Base-by-base conservation (phyloP, 2,797 vertebrate species). In the Microctenopoma stevenorrisi region DNA sequence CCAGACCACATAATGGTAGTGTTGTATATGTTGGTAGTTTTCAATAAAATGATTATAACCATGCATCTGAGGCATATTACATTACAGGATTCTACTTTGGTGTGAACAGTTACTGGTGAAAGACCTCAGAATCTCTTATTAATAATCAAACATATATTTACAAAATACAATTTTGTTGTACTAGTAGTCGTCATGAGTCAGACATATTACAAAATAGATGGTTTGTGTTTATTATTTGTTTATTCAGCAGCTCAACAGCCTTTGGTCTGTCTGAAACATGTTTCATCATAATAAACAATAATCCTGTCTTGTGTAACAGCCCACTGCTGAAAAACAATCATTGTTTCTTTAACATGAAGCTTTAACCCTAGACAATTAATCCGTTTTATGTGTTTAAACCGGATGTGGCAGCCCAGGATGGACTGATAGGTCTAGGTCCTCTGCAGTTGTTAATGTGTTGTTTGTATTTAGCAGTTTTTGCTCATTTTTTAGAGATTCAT, bases 231-330 rank as follows among this genome's bases (percentile, higher is more conserved):
- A 13, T 40, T 55, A 50, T 26, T 12, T 18, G 3, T 15, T 35
- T 35, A 35, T 16, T 4, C 1, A 12, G 49, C 16, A 44, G 33
- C 42, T 50, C 35, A 14, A 3, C 12, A 12, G 35, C 55, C 22
- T 78, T 35, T 46, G 7, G 13, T 70, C 38, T 9, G 13, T 18
- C 47, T 56, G 0, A 0, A 56, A 30, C 33, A 18, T 48, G 44
- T 67, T 70, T 51, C 18, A 33, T 73, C 62, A 57, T 57, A 37
- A 59, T 67, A 38, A 81, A 54, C 52, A 52, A 79, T 66, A 59
- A 81, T 64, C 63, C 63, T 50, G 68, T 81, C 67, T 56, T 4
- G 0, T 67, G 54, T 22, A 79, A 78, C 47, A 1, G 26, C 65
- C 53, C 40, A 30, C 55, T 69, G 7, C 51, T 52, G 7, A n/a